Evolutionary conservation across 2,113 vertebrate genomes (phyloP).

Genomic region (Nothoprocta perdicaria): DNA sequence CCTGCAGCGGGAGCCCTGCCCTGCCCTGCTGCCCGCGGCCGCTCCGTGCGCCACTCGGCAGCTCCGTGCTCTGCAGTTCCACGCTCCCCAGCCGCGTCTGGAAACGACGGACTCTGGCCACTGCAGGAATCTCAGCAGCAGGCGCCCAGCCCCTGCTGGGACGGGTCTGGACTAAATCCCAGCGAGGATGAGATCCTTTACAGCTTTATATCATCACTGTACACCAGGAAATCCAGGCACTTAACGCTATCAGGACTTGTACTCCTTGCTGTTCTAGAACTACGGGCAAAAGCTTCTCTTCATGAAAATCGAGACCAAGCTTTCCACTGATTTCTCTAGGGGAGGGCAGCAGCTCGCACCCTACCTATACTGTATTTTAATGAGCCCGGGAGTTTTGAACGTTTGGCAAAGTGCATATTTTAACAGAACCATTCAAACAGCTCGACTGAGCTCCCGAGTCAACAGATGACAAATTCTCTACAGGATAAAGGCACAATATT

Average conservation of each 20-base stretch:
- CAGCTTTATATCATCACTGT: neutral
- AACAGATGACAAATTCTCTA: constrained; percentile 53
- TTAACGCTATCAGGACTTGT: constrained; percentile 19
- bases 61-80: too few relatives aligned
- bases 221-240: constrained; percentile 54
- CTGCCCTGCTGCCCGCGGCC: too few relatives aligned
- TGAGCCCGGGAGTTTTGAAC: neutral
- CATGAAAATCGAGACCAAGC: neutral
- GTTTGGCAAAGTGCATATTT: constrained; percentile 53
- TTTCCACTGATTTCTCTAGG: constrained; percentile 27
- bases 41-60: too few relatives aligned
- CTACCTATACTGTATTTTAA: neutral
- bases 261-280: constrained; percentile 14
- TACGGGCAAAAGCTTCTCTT: constrained; percentile 35
- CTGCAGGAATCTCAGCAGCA: neutral
- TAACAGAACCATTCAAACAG: constrained; percentile 29
- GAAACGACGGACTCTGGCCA: neutral
- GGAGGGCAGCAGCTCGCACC: constrained; percentile 34
- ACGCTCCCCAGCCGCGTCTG: too few relatives aligned
- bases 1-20: neutral
- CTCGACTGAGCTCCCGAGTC: constrained; percentile 43
- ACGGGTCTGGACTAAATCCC: neutral
- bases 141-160: neutral
- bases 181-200: neutral
- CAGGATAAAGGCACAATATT: constrained; percentile 74